These are phyloP conservation scores for Crocallis elinguaria DNA, from an alignment of 2,888 invertebrate genomes.

Conservation along the genomic window DNA sequence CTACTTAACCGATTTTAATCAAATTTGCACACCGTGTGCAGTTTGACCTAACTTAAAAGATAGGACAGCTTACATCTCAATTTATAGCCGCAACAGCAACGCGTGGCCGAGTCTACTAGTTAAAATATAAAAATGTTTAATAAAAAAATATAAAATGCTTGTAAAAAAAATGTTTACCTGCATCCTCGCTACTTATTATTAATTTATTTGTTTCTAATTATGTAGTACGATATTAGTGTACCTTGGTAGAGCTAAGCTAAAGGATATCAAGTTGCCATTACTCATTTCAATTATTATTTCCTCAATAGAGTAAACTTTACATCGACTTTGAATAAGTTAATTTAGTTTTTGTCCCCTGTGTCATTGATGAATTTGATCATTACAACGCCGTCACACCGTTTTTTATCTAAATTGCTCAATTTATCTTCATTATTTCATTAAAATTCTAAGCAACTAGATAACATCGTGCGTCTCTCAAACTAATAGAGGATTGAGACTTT, in stretches of 20 bases:
- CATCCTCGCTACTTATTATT: too few relatives aligned
- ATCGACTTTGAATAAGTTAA: not conserved
- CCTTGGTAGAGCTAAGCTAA: not conserved
- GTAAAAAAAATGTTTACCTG: too few relatives aligned
- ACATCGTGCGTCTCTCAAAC: conserved; percentile 8
- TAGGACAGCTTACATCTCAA: too few relatives aligned
- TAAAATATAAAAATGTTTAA: too few relatives aligned
- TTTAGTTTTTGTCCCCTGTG: conserved; percentile 6
- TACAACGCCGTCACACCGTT: conserved; percentile 17
- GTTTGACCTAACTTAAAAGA: too few relatives aligned
- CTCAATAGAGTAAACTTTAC: not conserved
- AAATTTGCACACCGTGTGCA: too few relatives aligned
- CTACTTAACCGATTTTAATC: too few relatives aligned
- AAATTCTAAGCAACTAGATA: conserved; percentile 26
- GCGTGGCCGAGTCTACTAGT: too few relatives aligned
- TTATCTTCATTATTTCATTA: conserved; percentile 38
- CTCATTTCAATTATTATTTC: not conserved
- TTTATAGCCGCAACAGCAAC: too few relatives aligned
- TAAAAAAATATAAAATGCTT: too few relatives aligned
- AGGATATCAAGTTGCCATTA: conserved; percentile 23
- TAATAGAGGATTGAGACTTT: too few relatives aligned
- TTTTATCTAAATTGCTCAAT: conserved; percentile 37
- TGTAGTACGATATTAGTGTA: not conserved
- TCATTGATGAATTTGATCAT: conserved; percentile 22
- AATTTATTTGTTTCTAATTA: too few relatives aligned